Evolutionary conservation across 2,113 vertebrate species (phyloP).

Genomic region (Cettia cetti): DNA sequence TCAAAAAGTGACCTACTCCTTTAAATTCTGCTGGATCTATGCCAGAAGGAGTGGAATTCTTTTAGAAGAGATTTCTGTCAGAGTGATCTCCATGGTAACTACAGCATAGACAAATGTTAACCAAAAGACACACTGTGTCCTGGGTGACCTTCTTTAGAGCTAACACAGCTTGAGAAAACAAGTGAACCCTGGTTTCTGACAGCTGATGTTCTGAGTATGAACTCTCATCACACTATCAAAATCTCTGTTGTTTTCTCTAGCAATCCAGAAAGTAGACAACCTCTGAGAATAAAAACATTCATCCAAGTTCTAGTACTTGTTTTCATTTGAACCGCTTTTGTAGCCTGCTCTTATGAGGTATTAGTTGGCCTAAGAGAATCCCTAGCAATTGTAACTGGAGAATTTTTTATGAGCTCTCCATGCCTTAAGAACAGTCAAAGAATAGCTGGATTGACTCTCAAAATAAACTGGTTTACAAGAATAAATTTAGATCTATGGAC

Average conservation of each 20-base stretch:
- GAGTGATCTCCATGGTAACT: not conserved
- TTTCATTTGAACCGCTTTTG: not conserved
- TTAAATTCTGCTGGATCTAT: not conserved
- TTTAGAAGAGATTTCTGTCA: not conserved
- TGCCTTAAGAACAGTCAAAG: not conserved
- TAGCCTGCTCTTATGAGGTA: not conserved
- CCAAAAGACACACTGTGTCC: not conserved
- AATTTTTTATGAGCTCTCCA: not conserved
- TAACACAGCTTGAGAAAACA: not conserved
- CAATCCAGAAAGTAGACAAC: slow-evolving; percentile 6
- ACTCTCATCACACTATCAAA: not conserved
- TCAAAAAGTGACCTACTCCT: not conserved
- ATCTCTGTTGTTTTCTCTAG: not conserved
- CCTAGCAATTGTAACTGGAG: not conserved
- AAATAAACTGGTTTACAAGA: not conserved
- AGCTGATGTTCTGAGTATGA: not conserved
- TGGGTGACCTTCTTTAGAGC: not conserved
- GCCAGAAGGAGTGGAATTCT: not conserved
- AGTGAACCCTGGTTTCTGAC: not conserved
- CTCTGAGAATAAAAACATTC: slow-evolving; percentile 32
- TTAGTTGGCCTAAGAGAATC: not conserved
- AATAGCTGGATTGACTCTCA: not conserved
- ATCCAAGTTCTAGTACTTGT: not conserved
- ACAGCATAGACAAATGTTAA: not conserved
- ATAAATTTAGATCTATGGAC: not conserved